Evolutionary conservation across 2,888 invertebrate species (phyloP), one percentile per base, ranked within the genome.

Genomic region (Drepana falcataria): DNA sequence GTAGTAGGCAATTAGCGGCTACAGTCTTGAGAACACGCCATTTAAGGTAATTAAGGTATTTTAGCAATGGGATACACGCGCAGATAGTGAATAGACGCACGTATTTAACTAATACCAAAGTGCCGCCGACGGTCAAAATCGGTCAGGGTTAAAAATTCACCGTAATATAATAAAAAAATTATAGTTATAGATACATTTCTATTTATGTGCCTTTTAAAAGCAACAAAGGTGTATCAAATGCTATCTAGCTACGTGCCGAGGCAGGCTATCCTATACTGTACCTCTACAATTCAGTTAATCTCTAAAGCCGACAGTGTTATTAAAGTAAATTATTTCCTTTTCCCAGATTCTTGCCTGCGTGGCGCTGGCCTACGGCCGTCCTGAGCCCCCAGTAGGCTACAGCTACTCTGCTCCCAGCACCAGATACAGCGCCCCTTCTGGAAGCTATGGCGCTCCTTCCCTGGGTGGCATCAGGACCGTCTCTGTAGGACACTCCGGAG

Each of bases 371-470:
- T 84, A 83, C 53, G 91, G 85, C 64, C 90, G 91, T 53, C 91
- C 91, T 35, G 91, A 91, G 65, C 87, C 91, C n/a, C 91, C 91
- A 51, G 86, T 88, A 35, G 91, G 91, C 58, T 91, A 91, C 77
- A 86, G 83, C 73, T 91, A 91, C 69, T 85, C 88, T 1, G 83
- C 87, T 37, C 90, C 89, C 21, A 68, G 78, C 60, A 60, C 74
- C 40, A 72, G 74, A 62, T 78, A 79, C 65, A 68, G 77, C 4
- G 75, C 76, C 35, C 79, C 76, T 35, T 83, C 85, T 35, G 68
- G 74, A 52, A 78, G 79, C 65, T 79, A 80, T 62, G 79, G 81
- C 49, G 74, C 76, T 49, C 76, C 81, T 35, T 66, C 76, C 40
- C 55, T 66, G 33, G 41, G 51, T 2, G 51, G 51, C 3, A 6